Base-by-base conservation (phyloP, 2,113 vertebrate genomes). In the Poeciliopsis prolifica region DNA sequence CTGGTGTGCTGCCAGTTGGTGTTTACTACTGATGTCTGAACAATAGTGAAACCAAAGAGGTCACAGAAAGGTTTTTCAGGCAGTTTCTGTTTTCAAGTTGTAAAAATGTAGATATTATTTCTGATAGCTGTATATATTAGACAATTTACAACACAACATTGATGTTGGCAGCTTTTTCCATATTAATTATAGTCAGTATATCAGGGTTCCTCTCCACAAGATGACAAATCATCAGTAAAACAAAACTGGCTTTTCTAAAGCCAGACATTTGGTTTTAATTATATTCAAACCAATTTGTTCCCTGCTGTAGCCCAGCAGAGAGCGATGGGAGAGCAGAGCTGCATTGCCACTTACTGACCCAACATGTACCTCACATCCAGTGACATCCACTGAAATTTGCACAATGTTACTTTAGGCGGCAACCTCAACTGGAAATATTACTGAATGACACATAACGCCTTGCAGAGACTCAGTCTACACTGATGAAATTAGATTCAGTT, bases 1-100 rank as follows among this genome's bases (percentile, higher is more conserved):
- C 44, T 66, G 73, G 61, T 72, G 35, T 1, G 3, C 44, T 33
- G 74, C 71, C 4, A 5, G 13, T 1, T 48, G 33, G 26, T 48
- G 72, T 66, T n/a, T 2, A 31, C 69, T 87, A 70, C 78, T 69
- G 63, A 83, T 81, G 75, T 75, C 61, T 61, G 79, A 81, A 65
- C 71, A 48, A 79, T 35, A 54, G 24, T 66, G 30, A 82, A 75
- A 51, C 66, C 35, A 51, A 37, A 84, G 82, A 90, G 84, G 81
- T 82, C 77, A 75, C 30, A 3, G 12, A 13, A 14, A 1, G 30
- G 10, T 54, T 51, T 85, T 75, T 74, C 40, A 72, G 6, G 22
- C 28, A 14, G 62, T 81, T 78, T 73, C 61, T 62, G 30, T 40
- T 26, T 66, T 26, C 28, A 5, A 40, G 40, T 30, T 69, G 58